Base-by-base conservation (phyloP, 1,140 invertebrate species). In the Lordiphosa mommai region DNA sequence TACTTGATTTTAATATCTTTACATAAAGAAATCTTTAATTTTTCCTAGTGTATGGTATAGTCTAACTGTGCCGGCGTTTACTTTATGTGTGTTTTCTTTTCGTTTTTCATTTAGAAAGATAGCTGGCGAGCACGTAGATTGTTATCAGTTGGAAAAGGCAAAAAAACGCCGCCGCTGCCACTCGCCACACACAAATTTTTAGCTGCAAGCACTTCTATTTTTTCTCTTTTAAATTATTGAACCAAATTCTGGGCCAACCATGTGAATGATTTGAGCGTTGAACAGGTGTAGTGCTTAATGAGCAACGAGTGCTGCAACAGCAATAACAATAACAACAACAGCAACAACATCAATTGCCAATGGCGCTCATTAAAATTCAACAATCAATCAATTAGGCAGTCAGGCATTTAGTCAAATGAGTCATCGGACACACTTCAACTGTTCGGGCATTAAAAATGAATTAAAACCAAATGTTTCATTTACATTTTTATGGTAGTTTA, bases 21-120 rank as follows among this genome's bases (percentile, higher is more conserved):
- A n/a, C n/a, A n/a, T n/a, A n/a, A n/a, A n/a, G n/a, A n/a, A n/a
- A n/a, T n/a, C n/a, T n/a, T n/a, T n/a, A n/a, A n/a, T n/a, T n/a
- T n/a, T n/a, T n/a, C n/a, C 10, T 29, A 50, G 44, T 63, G 56
- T 56, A 49, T 68, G 46, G 46, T 20, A 65, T 53, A 65, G 40
- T 17, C 36, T 36, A 61, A 69, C 61, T 70, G 55, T 65, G 70
- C 48, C 66, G 68, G 33, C 69, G 58, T 58, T 82, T 67, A 74
- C 74, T 74, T 56, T 60, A n/a, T n/a, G 60, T 51, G 20, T 40
- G 20, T 41, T 41, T 43, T 40, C 20, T 16, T 37, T 40, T 12
- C 10, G 12, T 27, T 61, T 38, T 43, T 67, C 56, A 32, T 47
- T 30, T 47, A 10, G 44, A 43, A 20, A 43, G 23, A 32, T 27